phyloP scores from a whole-genome alignment of 2,113 vertebrate species.

The Puma concolor region DNA sequence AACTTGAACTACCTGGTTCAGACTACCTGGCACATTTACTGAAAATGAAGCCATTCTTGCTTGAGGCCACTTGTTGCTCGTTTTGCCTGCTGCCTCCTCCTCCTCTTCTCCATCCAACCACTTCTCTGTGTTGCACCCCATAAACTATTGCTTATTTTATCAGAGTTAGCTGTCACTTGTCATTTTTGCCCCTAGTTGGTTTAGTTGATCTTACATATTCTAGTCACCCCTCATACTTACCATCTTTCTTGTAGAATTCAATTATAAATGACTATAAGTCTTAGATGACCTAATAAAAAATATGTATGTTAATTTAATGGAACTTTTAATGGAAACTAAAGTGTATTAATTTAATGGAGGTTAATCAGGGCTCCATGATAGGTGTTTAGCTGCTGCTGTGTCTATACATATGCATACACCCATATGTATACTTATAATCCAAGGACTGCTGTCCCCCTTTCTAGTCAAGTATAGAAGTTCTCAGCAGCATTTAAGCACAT shows the following conservation, averaged over 20 bases:
- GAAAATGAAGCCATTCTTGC: background rate
- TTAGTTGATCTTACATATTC: background rate
- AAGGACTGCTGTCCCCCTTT: background rate
- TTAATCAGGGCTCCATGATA: background rate
- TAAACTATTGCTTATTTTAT: background rate
- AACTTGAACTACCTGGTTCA: background rate
- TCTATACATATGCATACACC: background rate
- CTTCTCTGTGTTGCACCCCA: background rate
- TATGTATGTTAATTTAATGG: constrained; percentile 19
- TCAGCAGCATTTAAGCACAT: background rate
- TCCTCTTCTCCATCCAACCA: background rate
- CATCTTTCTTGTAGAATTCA: constrained; percentile 31
- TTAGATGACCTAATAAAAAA: constrained; percentile 45
- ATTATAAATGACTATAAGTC: constrained; percentile 40
- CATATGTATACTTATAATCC: background rate
- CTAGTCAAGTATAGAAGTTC: background rate
- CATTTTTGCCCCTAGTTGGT: background rate
- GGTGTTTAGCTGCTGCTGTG: background rate
- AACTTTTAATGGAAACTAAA: constrained; percentile 1
- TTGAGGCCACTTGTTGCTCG: background rate
- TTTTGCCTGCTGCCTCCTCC: background rate
- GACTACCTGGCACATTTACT: background rate
- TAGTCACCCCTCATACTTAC: background rate
- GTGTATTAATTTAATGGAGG: background rate
- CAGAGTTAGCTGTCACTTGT: background rate